phyloP scores from a whole-genome alignment of 2,113 vertebrate genomes.

The Marmota monax region DNA sequence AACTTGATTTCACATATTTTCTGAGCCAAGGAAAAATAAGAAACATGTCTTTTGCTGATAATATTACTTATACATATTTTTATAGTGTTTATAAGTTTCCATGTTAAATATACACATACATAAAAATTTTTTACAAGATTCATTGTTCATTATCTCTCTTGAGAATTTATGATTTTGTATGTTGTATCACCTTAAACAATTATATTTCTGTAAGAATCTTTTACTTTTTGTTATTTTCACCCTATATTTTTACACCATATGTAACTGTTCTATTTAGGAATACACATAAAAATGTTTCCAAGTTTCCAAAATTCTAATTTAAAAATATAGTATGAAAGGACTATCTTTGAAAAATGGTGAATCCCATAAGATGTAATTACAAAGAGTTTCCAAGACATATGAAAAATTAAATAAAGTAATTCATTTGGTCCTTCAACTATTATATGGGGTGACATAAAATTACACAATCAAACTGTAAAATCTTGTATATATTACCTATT shows the following conservation, averaged over 20 bases:
- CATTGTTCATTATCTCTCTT: background rate
- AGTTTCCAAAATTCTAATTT: background rate
- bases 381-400: background rate
- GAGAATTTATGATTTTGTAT: background rate
- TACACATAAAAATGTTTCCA: background rate
- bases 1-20: background rate
- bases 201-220: background rate
- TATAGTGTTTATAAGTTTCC: background rate
- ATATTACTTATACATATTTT: background rate
- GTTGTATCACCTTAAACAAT: background rate
- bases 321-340: background rate
- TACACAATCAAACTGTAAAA: background rate
- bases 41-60: background rate
- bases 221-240: background rate
- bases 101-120: background rate
- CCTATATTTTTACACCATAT: background rate
- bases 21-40: background rate
- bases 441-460: background rate
- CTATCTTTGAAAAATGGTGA: background rate
- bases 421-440: background rate
- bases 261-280: background rate
- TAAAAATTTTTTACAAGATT: background rate
- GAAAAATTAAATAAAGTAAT: background rate
- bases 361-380: background rate
- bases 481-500: background rate